Evolutionary conservation across 2,797 vertebrate species (phyloP).

Genomic region (Hozukius guyotensis): DNA sequence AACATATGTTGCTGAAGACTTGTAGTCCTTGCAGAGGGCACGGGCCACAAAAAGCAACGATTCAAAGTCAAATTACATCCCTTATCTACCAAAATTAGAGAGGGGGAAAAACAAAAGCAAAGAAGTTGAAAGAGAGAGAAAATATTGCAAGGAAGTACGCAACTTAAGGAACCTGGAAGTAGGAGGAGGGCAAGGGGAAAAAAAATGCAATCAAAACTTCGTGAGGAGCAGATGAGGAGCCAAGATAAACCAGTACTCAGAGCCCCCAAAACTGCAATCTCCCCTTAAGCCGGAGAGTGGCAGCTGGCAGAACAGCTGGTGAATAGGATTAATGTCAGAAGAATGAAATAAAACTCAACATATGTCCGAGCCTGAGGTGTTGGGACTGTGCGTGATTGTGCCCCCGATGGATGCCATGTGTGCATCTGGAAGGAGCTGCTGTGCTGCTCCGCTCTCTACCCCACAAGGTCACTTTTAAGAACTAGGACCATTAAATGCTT

Average conservation of each 20-base stretch:
- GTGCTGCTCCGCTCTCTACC: constrained; percentile 85
- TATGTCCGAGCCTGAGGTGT: constrained; percentile 99
- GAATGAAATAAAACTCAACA: constrained; percentile 99
- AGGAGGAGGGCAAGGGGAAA: constrained; percentile 51
- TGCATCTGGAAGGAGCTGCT: constrained; percentile 98
- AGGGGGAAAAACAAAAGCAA: constrained; percentile 43
- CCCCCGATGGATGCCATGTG: constrained; percentile 97
- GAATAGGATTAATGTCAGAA: constrained; percentile 99
- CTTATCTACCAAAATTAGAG: constrained; percentile 41
- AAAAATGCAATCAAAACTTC: constrained; percentile 84
- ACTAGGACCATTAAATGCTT: constrained; percentile 90
- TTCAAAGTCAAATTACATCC: constrained; percentile 45
- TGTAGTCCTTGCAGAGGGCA: constrained; percentile 25
- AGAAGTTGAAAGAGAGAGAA: constrained; percentile 49
- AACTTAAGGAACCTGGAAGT: constrained; percentile 72
- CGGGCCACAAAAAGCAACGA: constrained; percentile 45
- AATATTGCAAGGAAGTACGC: constrained; percentile 33
- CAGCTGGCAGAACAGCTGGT: constrained; percentile 99
- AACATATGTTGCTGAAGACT: constrained; percentile 35
- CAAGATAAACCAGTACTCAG: constrained; percentile 87
- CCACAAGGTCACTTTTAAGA: constrained; percentile 99
- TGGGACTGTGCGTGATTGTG: constrained; percentile 97
- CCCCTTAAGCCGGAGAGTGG: constrained; percentile 96
- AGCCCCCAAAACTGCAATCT: constrained; percentile 98
- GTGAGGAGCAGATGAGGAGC: constrained; percentile 83